These are phyloP conservation scores for Eupithecia exiguata DNA, from an alignment of 2,888 invertebrate species.

Conservation along the genomic window DNA sequence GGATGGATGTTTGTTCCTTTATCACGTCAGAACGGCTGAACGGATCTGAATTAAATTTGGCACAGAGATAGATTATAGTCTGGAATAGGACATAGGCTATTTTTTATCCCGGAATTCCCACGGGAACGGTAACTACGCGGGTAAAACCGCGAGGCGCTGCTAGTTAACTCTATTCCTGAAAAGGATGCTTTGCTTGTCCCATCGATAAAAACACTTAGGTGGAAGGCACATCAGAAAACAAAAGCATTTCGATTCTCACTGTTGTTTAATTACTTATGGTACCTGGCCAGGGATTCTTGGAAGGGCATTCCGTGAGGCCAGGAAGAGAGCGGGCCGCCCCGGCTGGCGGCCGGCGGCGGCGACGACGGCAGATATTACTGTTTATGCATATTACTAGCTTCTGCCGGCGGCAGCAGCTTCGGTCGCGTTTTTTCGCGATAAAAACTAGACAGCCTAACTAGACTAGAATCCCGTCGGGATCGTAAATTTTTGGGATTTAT, in stretches of 20 bases:
- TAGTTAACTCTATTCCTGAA: not conserved
- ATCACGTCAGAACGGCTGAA: too few species aligned
- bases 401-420: not conserved
- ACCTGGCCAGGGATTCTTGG: slow-evolving; percentile 3
- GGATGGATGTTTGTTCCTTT: too few species aligned
- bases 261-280: not conserved
- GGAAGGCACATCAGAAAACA: slow-evolving; percentile 1
- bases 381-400: not conserved
- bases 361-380: too few species aligned
- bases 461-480: too few species aligned
- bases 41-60: too few species aligned
- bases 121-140: too few species aligned
- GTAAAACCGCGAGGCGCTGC: too few species aligned
- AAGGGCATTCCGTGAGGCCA: slow-evolving; percentile 9
- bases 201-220: not conserved
- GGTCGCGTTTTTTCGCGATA: not conserved
- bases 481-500: too few species aligned
- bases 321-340: not conserved
- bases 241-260: not conserved
- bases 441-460: too few species aligned
- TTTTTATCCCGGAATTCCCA: too few species aligned
- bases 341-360: not conserved
- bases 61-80: too few species aligned
- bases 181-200: not conserved
- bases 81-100: too few species aligned